Base-by-base conservation (phyloP, 2,113 vertebrate species). In the Suncus etruscus region DNA sequence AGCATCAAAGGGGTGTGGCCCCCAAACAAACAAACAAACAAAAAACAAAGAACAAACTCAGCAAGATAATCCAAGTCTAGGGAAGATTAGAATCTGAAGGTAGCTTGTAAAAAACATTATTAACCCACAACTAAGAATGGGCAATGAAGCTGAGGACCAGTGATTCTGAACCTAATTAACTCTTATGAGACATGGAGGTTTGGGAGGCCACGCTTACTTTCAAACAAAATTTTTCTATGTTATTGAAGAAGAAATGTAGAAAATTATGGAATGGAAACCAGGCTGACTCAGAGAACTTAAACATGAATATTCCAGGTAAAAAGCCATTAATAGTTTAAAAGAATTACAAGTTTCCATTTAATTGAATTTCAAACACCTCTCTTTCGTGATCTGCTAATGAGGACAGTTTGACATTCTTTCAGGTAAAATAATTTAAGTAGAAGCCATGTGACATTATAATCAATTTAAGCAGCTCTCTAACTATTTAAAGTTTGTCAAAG, bases 401-500 rank as follows among this genome's bases (percentile, higher is more conserved):
- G 95, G 93, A 96, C 93, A 93, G 80, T 95, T 94, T 96, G 96
- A 97, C 96, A 95, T 95, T 95, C 94, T 93, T 90, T 89, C 83
- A 94, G 96, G 93, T 96, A 95, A 97, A 95, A 95, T 95, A 91
- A 95, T 95, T 95, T 96, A 94, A 95, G 95, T 90, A 92, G 90
- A 94, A 96, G 90, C 91, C 96, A 83, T 92, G 93, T 96, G 95
- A 95, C 87, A 90, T 91, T 95, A 94, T 95, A 94, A 96, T 97
- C 94, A 96, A 94, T 95, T 97, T 97, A 89, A 96, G 92, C 84
- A 96, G 95, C 93, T 96, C 94, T 95, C 95, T 96, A 93, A 93
- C 92, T 96, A 92, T 95, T 95, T 97, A 74, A 90, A 95, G 94
- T 96, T 97, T 95, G 94, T 95, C 95, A 95, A 92, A 95, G 95